Evolutionary conservation across 1,140 invertebrate species (phyloP), one percentile per base, ranked within the genome.

Genomic region (Leptonema lineaticorne): DNA sequence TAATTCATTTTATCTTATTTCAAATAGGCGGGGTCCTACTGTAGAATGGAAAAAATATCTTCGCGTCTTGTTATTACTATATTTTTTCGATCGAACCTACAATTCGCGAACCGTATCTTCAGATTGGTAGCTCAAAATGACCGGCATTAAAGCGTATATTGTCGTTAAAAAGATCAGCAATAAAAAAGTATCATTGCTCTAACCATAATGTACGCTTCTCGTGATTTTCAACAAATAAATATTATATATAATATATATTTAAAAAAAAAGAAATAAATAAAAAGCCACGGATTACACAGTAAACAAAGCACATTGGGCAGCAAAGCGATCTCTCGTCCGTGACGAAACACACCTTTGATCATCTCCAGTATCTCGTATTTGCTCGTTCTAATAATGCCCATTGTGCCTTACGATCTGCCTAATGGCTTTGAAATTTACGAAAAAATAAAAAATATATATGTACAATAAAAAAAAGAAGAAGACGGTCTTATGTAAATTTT

Each of bases 311-410:
- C 37, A 33, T 11, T 6, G 11, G 11, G 30, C 30, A 33, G 11
- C 30, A 5, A 16, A 41, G 16, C 30, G 37, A 41, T 41, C 37
- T 41, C 3, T 41, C 37, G 22, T 30, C 45, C 62, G 45, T 45
- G 45, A 64, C 62, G 62, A 30, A 64, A 64, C 27, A 64, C 45
- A 64, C 60, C 60, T 63, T 63, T 26, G 41, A 18, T 63, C 62
- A 30, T 41, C 16, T 64, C 28, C 28, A 7, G 14, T 58, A 58
- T 28, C n/a, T 27, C 26, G n/a, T 56, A n/a, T 56, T n/a, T n/a
- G 16, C 8, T 7, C 56, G 16, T 28, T 7, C 56, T 28, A 11
- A 2, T 58, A 3, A n/a, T 7, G 29, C 11, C 24, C 5, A 26
- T 22, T 20, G 48, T 53, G 16, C 37, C 11, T 9, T 41, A 41